Conservation (phyloP, 2,797 vertebrate genomes). For the Channallabes apus region DNA sequence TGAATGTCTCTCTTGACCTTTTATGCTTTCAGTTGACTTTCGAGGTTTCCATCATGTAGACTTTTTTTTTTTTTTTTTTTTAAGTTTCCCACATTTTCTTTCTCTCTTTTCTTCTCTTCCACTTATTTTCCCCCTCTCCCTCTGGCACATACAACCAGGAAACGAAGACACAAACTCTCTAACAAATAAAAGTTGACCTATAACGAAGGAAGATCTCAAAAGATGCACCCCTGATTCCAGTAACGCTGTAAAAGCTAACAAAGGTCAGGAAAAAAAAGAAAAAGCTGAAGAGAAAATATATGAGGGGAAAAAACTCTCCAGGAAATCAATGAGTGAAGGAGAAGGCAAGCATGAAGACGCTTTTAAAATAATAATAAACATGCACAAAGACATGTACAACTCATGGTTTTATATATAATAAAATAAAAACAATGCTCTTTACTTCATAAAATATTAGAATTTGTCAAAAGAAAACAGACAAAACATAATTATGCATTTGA, state of each 20-base stretch:
- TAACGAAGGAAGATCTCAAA: constrained; percentile 13
- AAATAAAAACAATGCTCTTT: not conserved
- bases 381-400: too few species aligned
- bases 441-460: too few species aligned
- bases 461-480: not conserved
- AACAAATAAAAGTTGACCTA: constrained; percentile 39
- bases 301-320: not conserved
- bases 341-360: not conserved
- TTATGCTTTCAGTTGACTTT: constrained; percentile 23
- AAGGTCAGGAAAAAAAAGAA: constrained; percentile 5
- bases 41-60: constrained; percentile 8
- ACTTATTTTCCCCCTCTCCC: not conserved
- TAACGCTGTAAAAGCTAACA: constrained; percentile 7
- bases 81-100: not conserved
- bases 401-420: not conserved
- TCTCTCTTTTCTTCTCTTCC: constrained; percentile 8
- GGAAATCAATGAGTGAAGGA: not conserved
- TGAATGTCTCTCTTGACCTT: constrained; percentile 39
- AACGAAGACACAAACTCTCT: not conserved
- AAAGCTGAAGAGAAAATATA: not conserved
- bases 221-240: constrained; percentile 33
- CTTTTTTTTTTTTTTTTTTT: too few species aligned
- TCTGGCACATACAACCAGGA: not conserved
- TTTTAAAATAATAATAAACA: not conserved
- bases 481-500: not conserved